Conservation (phyloP, 1,140 invertebrate species). For the Drosophila cardini region DNA sequence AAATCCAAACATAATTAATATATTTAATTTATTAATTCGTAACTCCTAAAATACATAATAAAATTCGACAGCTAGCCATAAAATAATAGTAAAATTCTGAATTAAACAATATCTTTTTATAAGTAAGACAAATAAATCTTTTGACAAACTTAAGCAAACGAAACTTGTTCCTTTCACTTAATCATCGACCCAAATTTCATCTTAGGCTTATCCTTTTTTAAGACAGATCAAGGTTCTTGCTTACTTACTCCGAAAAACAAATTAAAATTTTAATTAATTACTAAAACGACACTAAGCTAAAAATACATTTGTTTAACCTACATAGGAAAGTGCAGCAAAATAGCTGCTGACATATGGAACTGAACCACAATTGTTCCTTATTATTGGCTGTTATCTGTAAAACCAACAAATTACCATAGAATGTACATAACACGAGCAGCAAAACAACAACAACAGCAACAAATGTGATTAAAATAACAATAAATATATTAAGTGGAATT, state of each 20-base stretch:
- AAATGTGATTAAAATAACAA: constrained; percentile 22
- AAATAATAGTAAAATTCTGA: too few species aligned
- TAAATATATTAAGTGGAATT: constrained; percentile 23
- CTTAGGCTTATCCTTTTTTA: not conserved
- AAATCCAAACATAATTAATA: too few species aligned
- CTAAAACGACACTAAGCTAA: not conserved
- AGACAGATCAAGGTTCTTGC: not conserved
- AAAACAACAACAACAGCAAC: constrained; percentile 6
- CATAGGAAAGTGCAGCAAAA: not conserved
- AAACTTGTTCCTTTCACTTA: not conserved
- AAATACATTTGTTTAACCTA: constrained; percentile 14
- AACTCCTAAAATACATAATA: too few species aligned
- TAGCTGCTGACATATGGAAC: not conserved
- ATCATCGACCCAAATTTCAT: not conserved
- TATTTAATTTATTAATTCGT: too few species aligned
- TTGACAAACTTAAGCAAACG: too few species aligned
- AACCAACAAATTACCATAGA: constrained; percentile 9
- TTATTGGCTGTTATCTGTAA: constrained; percentile 10
- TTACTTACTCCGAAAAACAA: not conserved
- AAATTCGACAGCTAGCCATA: too few species aligned
- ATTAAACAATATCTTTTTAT: too few species aligned
- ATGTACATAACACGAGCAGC: not conserved
- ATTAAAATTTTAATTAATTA: not conserved
- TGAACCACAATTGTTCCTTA: constrained; percentile 2
- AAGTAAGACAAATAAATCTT: too few species aligned